phyloP scores from a whole-genome alignment of 1,140 invertebrate genomes.

The Teleogryllus occipitalis region DNA sequence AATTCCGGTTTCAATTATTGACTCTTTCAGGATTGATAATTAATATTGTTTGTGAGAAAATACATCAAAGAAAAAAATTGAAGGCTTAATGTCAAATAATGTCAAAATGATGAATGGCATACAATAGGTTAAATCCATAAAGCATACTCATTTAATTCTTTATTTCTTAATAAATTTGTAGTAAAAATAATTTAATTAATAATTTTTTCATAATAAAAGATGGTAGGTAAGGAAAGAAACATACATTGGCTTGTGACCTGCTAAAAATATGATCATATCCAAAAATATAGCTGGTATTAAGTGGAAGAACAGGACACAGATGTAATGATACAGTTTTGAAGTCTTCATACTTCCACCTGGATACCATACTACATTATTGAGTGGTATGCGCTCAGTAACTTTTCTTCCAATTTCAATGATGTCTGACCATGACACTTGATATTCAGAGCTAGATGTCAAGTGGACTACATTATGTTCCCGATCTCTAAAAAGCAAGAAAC shows the following conservation, averaged over 20 bases:
- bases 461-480: constrained; percentile 28
- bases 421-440: constrained; percentile 68
- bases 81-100: too few relatives aligned
- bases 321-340: constrained; percentile 60
- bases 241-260: constrained; percentile 77
- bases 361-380: constrained; percentile 78
- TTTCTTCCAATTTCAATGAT: constrained; percentile 74
- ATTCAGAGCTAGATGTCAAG: constrained; percentile 43
- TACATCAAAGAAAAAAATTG: too few relatives aligned
- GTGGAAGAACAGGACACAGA: constrained; percentile 75
- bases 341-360: constrained; percentile 83
- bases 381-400: constrained; percentile 59
- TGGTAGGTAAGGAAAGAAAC: constrained; percentile 28
- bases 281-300: constrained; percentile 74
- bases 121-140: too few relatives aligned
- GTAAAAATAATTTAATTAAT: too few relatives aligned
- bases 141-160: too few relatives aligned
- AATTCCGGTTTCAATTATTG: too few relatives aligned
- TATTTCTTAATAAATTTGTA: too few relatives aligned
- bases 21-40: too few relatives aligned
- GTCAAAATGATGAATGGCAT: too few relatives aligned
- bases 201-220: too few relatives aligned
- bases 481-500: neutral
- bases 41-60: too few relatives aligned
- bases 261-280: constrained; percentile 61